Conservation (phyloP, 2,113 vertebrate species). For the Cynopterus brachyotis region DNA sequence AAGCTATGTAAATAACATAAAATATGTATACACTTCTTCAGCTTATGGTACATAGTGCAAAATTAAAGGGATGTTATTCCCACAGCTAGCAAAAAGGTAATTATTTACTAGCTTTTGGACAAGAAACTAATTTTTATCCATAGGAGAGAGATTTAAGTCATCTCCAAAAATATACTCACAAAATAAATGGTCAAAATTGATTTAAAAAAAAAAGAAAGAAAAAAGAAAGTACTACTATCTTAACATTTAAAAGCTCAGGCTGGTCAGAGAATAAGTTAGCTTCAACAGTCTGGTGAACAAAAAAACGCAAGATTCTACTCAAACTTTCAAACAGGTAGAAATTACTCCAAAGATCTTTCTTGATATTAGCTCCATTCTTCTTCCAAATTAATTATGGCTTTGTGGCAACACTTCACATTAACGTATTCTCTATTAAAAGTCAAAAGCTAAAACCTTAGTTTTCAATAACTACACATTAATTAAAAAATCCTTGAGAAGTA, state of each 20-base stretch:
- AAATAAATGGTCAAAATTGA: conserved; percentile 37
- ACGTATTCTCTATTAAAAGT: conserved; percentile 26
- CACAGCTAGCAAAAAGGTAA: conserved; percentile 60
- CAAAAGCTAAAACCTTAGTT: conserved; percentile 1
- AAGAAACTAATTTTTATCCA: conserved; percentile 45
- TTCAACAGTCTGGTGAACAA: conserved; percentile 7
- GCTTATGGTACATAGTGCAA: conserved; percentile 48
- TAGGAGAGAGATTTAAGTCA: conserved; percentile 2
- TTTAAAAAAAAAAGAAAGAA: no score
- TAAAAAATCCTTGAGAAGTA: neutral
- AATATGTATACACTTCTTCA: conserved; percentile 71
- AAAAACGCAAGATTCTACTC: neutral
- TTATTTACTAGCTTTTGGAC: conserved; percentile 59
- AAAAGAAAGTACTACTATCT: conserved; percentile 1
- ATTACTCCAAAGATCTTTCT: neutral
- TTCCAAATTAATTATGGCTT: neutral
- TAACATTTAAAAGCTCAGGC: conserved; percentile 18
- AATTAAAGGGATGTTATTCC: conserved; percentile 69
- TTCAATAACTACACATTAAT: neutral
- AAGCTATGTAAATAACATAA: conserved; percentile 77
- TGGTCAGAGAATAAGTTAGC: neutral
- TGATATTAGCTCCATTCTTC: neutral
- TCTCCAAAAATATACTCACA: conserved; percentile 11
- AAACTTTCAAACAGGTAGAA: neutral
- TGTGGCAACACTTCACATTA: neutral